Evolutionary conservation across 2,888 invertebrate species (phyloP).

Genomic region (Tachina fera): DNA sequence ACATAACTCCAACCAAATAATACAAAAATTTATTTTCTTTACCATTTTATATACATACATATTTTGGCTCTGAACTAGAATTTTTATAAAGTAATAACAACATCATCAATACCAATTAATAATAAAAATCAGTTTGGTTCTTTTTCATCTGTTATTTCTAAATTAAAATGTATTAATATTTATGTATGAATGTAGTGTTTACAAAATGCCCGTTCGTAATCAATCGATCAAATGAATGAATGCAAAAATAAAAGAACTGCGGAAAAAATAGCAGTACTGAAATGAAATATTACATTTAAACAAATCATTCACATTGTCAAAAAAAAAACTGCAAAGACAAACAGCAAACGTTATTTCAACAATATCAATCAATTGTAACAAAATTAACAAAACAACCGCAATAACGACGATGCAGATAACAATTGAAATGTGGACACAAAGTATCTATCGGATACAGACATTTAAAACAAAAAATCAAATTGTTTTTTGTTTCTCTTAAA

Average conservation of each 20-base stretch:
- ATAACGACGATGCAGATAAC: background rate
- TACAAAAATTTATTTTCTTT: no score
- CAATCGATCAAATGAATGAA: slow-evolving; percentile 38
- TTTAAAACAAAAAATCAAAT: background rate
- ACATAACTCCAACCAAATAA: no score
- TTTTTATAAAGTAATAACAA: background rate
- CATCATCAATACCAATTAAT: slow-evolving; percentile 38
- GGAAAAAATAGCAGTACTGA: background rate
- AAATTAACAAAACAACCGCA: background rate
- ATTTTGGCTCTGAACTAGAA: no score
- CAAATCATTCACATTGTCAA: slow-evolving; percentile 31
- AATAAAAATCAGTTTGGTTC: slow-evolving; percentile 23
- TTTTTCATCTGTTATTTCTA: slow-evolving; percentile 1
- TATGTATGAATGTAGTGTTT: background rate
- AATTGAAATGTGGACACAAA: slow-evolving; percentile 24
- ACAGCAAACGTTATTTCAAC: background rate
- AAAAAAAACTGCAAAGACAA: no score
- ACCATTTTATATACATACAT: background rate
- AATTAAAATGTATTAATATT: slow-evolving; percentile 31
- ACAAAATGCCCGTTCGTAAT: background rate
- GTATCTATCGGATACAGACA: background rate
- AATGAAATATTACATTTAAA: slow-evolving; percentile 18
- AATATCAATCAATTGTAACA: slow-evolving; percentile 50
- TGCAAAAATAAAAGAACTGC: slow-evolving; percentile 2
- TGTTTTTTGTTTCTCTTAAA: no score